Evolutionary conservation across 2,797 vertebrate species (phyloP), one percentile per base, ranked within the genome.

Genomic region (Spheniscus humboldti): DNA sequence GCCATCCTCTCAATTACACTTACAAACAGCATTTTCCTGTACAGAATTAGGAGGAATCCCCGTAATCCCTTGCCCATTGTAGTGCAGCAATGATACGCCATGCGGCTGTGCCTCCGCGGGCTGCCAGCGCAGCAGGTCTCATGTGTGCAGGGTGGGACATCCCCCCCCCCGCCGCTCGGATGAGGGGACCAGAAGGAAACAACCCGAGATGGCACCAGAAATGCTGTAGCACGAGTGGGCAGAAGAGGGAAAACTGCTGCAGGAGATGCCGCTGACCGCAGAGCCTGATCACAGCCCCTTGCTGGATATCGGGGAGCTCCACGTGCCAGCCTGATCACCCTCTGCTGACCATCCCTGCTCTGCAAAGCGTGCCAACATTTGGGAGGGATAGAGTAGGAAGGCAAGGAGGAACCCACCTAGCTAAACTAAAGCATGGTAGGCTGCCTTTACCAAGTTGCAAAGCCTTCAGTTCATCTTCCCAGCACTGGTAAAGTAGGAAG

Each of bases 61-160:
- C 16, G 20, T 85, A 50, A 92, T 86, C 66, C 89, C 73, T 50
- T 24, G 14, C 47, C 18, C 6, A 18, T 11, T 53, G 57, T 15
- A 50, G 68, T 6, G n/a, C 71, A 45, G 67, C 0, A 0, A 39
- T 25, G 68, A 86, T 37, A 43, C 0, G 1, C 24, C 1, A 0
- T 6, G 55, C 6, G 3, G 47, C 39, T 2, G 1, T 33, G 25
- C 7, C 43, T 50, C 39, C 3, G 1, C 4, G 11, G 63, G 45
- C 39, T 77, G 31, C 43, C 72, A 30, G 41, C 7, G 0, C 23
- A 4, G 39, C 10, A 2, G 13, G 13, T 37, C 28, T 55, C 30
- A 5, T 5, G n/a, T 1, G 1, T 8, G 31, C 31, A 39, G 39
- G 10, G 41, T 41, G 41, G 14, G 41, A 41, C 13, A 13, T 41